Percentiles rank a stretch among this genome's conserved stretches.
These are phyloP conservation scores for Avahi laniger DNA, from an alignment of 2,797 vertebrate genomes.

Conservation along the genomic window DNA sequence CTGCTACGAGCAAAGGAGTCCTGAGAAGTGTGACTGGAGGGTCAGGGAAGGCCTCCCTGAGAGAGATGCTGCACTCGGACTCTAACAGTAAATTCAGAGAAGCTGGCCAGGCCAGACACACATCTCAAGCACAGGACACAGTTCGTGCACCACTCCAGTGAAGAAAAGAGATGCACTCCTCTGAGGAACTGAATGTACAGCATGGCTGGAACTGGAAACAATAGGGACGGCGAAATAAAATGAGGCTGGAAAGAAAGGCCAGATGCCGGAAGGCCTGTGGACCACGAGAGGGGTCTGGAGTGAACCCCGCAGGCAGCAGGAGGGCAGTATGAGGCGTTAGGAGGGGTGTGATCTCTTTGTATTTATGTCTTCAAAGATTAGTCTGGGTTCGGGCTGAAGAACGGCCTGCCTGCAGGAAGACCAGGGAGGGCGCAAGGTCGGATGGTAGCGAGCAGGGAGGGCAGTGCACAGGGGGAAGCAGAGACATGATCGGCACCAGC, in stretches of 20 bases:
- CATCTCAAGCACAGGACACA: neutral
- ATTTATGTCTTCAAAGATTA: neutral
- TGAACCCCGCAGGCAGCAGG: fast-evolving
- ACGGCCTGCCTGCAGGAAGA: fast-evolving
- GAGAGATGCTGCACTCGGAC: fast-evolving
- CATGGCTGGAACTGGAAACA: fast-evolving
- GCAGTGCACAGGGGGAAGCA: too few relatives aligned
- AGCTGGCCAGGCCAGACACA: too few relatives aligned
- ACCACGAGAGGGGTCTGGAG: fast-evolving
- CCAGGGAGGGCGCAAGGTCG: too few relatives aligned
- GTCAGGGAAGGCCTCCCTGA: fast-evolving
- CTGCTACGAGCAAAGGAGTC: fast-evolving
- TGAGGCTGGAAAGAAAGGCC: neutral
- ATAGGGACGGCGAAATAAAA: neutral
- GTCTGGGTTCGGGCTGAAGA: neutral
- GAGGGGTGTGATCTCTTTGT: fast-evolving
- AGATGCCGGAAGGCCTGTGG: fast-evolving
- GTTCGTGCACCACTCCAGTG: fast-evolving
- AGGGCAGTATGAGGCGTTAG: fast-evolving
- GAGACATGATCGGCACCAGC: fast-evolving
- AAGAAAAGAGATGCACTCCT: fast-evolving
- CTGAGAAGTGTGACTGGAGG: neutral
- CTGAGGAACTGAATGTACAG: fast-evolving
- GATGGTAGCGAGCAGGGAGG: fast-evolving
- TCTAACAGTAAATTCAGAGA: neutral